phyloP scores from a whole-genome alignment of 2,888 invertebrate genomes.

The Ctena decussata region DNA sequence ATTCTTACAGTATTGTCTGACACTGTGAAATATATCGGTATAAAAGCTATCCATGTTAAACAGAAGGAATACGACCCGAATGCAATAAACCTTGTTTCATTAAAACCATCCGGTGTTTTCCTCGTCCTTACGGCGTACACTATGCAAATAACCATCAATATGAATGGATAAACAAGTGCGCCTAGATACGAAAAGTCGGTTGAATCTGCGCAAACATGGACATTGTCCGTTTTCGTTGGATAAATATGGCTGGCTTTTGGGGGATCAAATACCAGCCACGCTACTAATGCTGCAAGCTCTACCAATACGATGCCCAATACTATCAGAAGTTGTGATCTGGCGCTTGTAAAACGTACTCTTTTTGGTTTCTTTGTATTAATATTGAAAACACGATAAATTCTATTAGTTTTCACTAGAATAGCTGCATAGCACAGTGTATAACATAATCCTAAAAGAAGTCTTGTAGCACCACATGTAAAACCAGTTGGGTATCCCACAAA shows the following conservation, averaged over 20 bases:
- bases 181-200: conserved; percentile 88
- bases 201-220: conserved; percentile 87
- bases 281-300: conserved; percentile 88
- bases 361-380: conserved; percentile 78
- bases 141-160: conserved; percentile 88
- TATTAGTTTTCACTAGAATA: conserved; percentile 89
- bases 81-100: conserved; percentile 89
- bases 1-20: conserved; percentile 88
- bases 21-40: conserved; percentile 88
- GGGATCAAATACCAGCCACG: conserved; percentile 88
- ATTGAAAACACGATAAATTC: conserved; percentile 89
- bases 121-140: conserved; percentile 89
- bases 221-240: conserved; percentile 83
- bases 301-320: conserved; percentile 87
- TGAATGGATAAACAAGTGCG: conserved; percentile 88
- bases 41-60: conserved; percentile 89
- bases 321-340: conserved; percentile 88
- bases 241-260: conserved; percentile 85
- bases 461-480: conserved; percentile 88
- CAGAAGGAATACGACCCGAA: conserved; percentile 89
- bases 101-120: conserved; percentile 89
- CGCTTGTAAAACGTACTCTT: conserved; percentile 87
- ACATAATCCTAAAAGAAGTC: conserved; percentile 89
- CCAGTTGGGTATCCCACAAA: conserved; percentile 88
- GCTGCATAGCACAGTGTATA: conserved; percentile 89